These are phyloP conservation scores for Nemopilema nomurai DNA, from an alignment of 30 jellyfish, hydroid and myxozoan species.

Conservation along the genomic window DNA sequence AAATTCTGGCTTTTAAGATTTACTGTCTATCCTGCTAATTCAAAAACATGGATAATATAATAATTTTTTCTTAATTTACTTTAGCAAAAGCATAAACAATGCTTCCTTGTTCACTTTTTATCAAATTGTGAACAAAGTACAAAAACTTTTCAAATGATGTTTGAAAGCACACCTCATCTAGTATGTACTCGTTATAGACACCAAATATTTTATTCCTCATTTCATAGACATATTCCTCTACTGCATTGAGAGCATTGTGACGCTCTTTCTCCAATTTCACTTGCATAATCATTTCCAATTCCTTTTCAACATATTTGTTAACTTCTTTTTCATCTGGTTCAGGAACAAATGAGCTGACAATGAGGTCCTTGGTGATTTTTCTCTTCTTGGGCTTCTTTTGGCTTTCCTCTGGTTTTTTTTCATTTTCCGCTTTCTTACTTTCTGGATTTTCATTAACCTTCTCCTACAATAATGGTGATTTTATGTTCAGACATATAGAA, in stretches of 20 bases:
- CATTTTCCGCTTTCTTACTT: slow-evolving; percentile 3
- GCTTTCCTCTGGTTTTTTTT: slow-evolving; percentile 33
- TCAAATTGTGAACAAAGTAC: too few species aligned
- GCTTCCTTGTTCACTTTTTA: too few species aligned
- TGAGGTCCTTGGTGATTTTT: slow-evolving; percentile 75
- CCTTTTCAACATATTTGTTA: slow-evolving; percentile 68
- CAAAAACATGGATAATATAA: too few species aligned
- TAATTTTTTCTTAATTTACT: too few species aligned
- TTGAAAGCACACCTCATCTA: slow-evolving; percentile 36
- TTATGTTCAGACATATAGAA: too few species aligned
- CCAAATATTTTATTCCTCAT: slow-evolving; percentile 74
- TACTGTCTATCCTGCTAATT: too few species aligned
- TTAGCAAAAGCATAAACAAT: too few species aligned
- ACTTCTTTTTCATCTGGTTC: slow-evolving; percentile 49
- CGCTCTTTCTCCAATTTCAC: slow-evolving; percentile 85
- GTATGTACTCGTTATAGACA: slow-evolving; percentile 46
- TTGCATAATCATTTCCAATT: slow-evolving; percentile 80
- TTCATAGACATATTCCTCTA: slow-evolving; percentile 86
- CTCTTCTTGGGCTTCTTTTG: slow-evolving; percentile 73
- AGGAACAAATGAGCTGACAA: slow-evolving; percentile 43
- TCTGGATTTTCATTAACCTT: slow-evolving; percentile 29
- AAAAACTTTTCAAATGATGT: too few species aligned
- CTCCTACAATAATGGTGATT: slow-evolving; percentile 19
- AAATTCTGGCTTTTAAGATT: too few species aligned
- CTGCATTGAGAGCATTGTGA: slow-evolving; percentile 89